Base-by-base conservation (phyloP, 2,888 invertebrate genomes). In the Callinectes sapidus region DNA sequence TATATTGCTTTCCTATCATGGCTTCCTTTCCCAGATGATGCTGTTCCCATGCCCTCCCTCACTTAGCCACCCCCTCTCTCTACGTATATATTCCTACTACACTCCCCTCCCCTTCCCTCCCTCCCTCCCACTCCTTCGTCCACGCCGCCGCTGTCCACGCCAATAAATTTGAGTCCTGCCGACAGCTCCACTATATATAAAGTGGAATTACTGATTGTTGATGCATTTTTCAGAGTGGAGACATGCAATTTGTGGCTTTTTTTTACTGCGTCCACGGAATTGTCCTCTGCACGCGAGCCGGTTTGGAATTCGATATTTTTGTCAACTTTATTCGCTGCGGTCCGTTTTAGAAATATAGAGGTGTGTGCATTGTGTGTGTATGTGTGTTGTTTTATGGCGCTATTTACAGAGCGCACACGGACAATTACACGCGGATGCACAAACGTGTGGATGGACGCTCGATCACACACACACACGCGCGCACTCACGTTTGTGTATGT, bases 181-280 rank as follows among this genome's bases (percentile, higher is more conserved):
- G 81, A 81, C 81, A 81, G 81, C 81, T 32, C 81, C 81, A 81
- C 81, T 81, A 81, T 81, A 81, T 81, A 81, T 81, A 81, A 81
- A 81, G 35, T 81, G 35, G 35, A 81, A 81, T 81, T 81, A 81
- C 81, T 81, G 81, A 81, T 81, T 81, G 81, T 81, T 81, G 81
- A 81, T 81, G 81, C 81, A 81, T 81, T 81, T 81, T 81, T 81
- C 81, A 81, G 16, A 81, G 81, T 81, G 81, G 81, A 81, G 81
- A 81, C 81, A 18, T 81, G 81, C 35, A 81, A 81, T 81, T 81
- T 81, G 35, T 81, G 35, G 5, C n/a, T 28, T 81, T 35, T 81
- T 81, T 81, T 81, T 35, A 81, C 81, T 81, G 81, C 81, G 81
- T 81, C 81, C 81, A n/a, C 81, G 81, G 81, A 81, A 81, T 81